A percentile compares a stretch with the other conserved stretches of the same genome.
These are phyloP conservation scores for Drosophila parthenogenetica DNA, from an alignment of 2,888 invertebrate species.

Conservation along the genomic window DNA sequence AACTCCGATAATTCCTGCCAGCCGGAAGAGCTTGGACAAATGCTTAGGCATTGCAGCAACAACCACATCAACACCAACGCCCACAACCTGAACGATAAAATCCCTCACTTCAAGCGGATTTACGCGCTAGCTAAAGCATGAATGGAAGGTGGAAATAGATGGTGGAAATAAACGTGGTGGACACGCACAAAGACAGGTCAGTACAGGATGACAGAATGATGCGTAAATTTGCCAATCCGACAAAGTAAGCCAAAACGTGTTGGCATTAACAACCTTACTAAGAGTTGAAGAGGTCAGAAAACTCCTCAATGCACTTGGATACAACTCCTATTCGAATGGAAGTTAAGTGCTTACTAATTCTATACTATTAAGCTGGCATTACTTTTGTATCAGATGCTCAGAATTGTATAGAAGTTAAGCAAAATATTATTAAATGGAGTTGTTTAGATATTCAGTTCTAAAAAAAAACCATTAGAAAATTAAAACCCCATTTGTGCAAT, in stretches of 20 bases:
- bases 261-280: constrained; percentile 56
- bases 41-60: constrained; percentile 34
- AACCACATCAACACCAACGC: constrained; percentile 47
- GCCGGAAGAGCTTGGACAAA: constrained; percentile 26
- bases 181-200: neutral
- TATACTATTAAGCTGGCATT: no score
- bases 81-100: constrained; percentile 61
- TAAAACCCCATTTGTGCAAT: no score
- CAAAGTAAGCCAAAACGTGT: constrained; percentile 63
- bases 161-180: constrained; percentile 21
- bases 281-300: constrained; percentile 35
- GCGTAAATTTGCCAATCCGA: constrained; percentile 67
- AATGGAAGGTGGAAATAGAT: neutral
- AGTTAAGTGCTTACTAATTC: no score
- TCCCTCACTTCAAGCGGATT: constrained; percentile 68
- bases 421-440: no score
- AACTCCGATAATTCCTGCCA: constrained; percentile 65
- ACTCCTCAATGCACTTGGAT: constrained; percentile 7
- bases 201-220: constrained; percentile 23
- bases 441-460: no score
- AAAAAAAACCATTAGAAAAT: no score
- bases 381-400: no score
- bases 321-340: neutral
- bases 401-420: no score
- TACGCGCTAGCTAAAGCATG: constrained; percentile 51